Evolutionary conservation across 2,113 vertebrate species (phyloP).

Genomic region (Corvus moneduloides): DNA sequence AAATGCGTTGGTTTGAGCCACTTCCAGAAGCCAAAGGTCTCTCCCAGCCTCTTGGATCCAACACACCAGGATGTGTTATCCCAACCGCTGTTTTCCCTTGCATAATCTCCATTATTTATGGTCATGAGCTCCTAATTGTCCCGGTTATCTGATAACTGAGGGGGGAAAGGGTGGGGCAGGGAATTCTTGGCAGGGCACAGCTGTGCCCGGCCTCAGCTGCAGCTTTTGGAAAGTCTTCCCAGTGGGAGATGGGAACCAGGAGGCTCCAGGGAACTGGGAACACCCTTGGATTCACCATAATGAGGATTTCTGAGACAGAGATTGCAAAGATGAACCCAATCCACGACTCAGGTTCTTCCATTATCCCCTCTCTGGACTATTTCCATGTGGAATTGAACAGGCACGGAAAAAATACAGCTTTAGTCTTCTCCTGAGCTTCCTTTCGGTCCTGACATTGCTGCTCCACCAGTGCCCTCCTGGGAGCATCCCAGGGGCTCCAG

Average conservation of each 20-base stretch:
- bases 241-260: not conserved
- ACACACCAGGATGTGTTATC: rapidly evolving
- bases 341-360: not conserved
- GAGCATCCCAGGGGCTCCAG: not conserved
- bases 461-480: not conserved
- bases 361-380: not conserved
- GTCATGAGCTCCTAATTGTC: not conserved
- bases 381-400: not conserved
- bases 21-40: not conserved
- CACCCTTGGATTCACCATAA: rapidly evolving
- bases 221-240: not conserved
- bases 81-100: not conserved
- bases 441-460: not conserved
- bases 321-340: not conserved
- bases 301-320: not conserved
- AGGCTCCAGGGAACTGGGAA: not conserved
- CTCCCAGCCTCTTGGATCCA: not conserved
- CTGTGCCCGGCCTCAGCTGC: not conserved
- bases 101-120: not conserved
- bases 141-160: not conserved
- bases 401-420: not conserved
- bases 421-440: not conserved
- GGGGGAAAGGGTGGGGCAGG: not conserved
- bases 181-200: not conserved
- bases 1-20: not conserved